Conservation (phyloP, 2,797 vertebrate genomes). For the Aphelocoma californica region DNA sequence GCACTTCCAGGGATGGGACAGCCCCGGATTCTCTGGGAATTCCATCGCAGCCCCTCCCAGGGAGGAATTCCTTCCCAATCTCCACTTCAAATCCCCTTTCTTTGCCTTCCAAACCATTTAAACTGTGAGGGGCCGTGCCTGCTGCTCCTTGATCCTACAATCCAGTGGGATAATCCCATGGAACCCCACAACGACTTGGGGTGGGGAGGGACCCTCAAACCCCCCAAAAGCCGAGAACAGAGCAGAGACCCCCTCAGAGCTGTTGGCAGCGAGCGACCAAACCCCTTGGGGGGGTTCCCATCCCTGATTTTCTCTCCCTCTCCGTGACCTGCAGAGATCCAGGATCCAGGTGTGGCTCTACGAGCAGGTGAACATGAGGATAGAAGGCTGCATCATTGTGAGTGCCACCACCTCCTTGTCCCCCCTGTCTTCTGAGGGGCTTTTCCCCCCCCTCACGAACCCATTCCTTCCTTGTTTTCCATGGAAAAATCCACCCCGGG, state of each 20-base stretch:
- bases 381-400: constrained; percentile 98
- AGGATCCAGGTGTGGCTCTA: constrained; percentile 98
- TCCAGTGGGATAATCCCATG: fast-evolving
- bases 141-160: neutral
- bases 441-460: fast-evolving
- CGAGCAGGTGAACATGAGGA: constrained; percentile 98
- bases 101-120: fast-evolving
- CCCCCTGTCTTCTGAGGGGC: fast-evolving
- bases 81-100: fast-evolving
- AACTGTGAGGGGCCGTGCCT: fast-evolving
- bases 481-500: fast-evolving
- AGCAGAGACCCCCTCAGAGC: neutral
- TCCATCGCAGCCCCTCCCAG: neutral
- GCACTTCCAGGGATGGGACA: fast-evolving
- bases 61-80: fast-evolving
- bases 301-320: neutral
- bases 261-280: fast-evolving
- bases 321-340: constrained; percentile 80
- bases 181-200: neutral
- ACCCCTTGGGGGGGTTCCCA: neutral
- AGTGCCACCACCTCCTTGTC: constrained; percentile 52
- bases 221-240: neutral
- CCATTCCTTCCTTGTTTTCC: fast-evolving
- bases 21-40: neutral
- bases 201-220: neutral